Evolutionary conservation across 2,888 invertebrate genomes (phyloP).

Genomic region (Amblyjoppa fuscipennis): DNA sequence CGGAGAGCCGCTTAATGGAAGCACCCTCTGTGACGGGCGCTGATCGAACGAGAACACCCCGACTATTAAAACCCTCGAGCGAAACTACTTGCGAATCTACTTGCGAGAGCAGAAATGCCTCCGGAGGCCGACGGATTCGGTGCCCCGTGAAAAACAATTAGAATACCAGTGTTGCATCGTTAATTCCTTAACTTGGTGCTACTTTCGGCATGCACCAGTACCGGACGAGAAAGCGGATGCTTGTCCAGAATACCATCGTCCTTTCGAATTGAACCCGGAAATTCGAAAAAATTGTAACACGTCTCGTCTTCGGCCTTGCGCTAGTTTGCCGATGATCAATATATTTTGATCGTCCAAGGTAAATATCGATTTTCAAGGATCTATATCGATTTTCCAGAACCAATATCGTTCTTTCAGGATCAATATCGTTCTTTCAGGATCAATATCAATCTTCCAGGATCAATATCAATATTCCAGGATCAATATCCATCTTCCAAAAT

Average conservation of each 20-base stretch:
- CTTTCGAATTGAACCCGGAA: neutral
- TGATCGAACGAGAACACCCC: conserved; percentile 68
- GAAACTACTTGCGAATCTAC: conserved; percentile 40
- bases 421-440: too few relatives aligned
- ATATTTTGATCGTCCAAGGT: neutral
- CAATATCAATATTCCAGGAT: too few relatives aligned
- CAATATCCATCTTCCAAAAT: too few relatives aligned
- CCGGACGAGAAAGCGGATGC: conserved; percentile 33
- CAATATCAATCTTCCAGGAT: too few relatives aligned
- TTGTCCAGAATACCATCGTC: neutral
- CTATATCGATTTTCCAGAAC: too few relatives aligned
- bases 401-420: too few relatives aligned
- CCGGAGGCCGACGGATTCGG: conserved; percentile 58
- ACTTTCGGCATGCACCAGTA: conserved; percentile 10
- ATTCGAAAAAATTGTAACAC: neutral
- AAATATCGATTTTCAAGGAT: too few relatives aligned
- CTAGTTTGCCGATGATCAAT: neutral
- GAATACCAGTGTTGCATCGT: conserved; percentile 68
- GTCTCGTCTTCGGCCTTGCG: neutral
- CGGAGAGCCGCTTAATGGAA: conserved; percentile 73
- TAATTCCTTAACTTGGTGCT: conserved; percentile 42
- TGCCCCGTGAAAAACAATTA: conserved; percentile 70
- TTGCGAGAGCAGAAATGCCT: conserved; percentile 41
- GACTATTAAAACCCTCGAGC: conserved; percentile 59
- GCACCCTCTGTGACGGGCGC: conserved; percentile 77